Evolutionary conservation across 2,797 vertebrate species (phyloP).

Genomic region (Fistularia commersonii): DNA sequence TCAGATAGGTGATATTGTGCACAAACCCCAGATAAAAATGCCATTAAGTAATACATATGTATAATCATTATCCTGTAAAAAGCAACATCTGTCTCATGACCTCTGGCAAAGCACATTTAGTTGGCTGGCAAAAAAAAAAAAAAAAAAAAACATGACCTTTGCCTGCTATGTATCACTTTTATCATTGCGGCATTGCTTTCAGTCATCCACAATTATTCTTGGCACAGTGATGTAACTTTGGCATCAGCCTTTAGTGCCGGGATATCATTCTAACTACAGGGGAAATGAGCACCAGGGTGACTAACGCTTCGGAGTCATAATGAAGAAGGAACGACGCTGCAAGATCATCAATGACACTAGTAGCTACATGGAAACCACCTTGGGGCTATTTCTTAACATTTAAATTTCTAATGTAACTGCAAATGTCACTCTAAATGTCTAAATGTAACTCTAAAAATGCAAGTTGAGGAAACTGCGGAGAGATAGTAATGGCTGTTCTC

Average conservation of each 20-base stretch:
- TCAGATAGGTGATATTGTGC: not conserved
- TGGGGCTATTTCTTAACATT: slow-evolving; percentile 5
- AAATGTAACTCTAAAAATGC: slow-evolving; percentile 11
- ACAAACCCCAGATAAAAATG: not conserved
- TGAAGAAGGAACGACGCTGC: slow-evolving; percentile 22
- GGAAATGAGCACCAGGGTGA: not conserved
- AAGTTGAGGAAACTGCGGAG: slow-evolving; percentile 10
- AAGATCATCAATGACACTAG: slow-evolving; percentile 12
- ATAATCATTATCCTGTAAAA: not conserved
- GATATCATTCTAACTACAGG: slow-evolving; percentile 9
- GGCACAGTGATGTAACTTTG: slow-evolving; percentile 1
- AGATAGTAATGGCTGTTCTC: slow-evolving; percentile 14
- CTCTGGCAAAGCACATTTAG: not conserved
- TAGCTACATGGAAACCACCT: slow-evolving; percentile 20
- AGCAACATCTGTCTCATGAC: slow-evolving; percentile 4
- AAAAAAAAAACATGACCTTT: no score
- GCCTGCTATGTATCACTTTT: no score
- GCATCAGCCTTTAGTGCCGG: slow-evolving; percentile 4
- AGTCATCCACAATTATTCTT: not conserved
- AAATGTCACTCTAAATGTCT: slow-evolving; percentile 18
- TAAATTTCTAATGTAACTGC: slow-evolving; percentile 9
- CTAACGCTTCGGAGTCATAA: slow-evolving; percentile 10
- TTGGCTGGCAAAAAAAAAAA: not conserved
- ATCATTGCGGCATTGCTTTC: no score
- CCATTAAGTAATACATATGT: not conserved